A percentile compares a stretch with the other conserved stretches of the same genome.
phyloP scores from a whole-genome alignment of 2,797 vertebrate species.

The Chaunax sp. region DNA sequence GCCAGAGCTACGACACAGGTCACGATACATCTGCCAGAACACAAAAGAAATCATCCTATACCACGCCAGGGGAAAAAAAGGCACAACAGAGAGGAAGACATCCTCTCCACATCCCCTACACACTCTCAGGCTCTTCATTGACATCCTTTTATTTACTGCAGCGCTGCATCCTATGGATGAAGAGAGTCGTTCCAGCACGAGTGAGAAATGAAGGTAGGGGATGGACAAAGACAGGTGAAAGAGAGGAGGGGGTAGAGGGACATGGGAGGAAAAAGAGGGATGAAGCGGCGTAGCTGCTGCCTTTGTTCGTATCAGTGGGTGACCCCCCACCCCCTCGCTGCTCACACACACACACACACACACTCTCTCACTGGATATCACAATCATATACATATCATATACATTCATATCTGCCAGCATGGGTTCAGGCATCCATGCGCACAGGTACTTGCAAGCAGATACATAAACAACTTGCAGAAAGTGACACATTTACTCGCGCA shows the following conservation, averaged over 20 bases:
- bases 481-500: slow-evolving; percentile 23
- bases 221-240: slow-evolving; percentile 8
- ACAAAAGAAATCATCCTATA: slow-evolving; percentile 10
- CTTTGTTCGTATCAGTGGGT: slow-evolving; percentile 63
- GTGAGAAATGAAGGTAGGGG: slow-evolving; percentile 7
- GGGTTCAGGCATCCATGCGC: slow-evolving; percentile 11
- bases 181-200: slow-evolving; percentile 20
- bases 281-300: slow-evolving; percentile 38
- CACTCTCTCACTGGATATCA: slow-evolving; percentile 11
- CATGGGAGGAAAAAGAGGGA: slow-evolving; percentile 1
- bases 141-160: slow-evolving; percentile 48
- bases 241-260: background rate
- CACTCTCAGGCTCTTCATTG: slow-evolving; percentile 34
- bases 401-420: slow-evolving; percentile 3
- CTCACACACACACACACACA: no score
- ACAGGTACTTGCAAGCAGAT: slow-evolving; percentile 15
- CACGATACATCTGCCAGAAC: background rate
- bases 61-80: slow-evolving; percentile 1
- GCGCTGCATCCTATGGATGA: slow-evolving; percentile 23
- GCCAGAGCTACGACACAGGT: background rate
- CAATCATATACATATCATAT: slow-evolving; percentile 14
- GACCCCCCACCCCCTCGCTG: slow-evolving; percentile 30
- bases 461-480: slow-evolving; percentile 47
- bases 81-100: slow-evolving; percentile 13
- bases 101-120: slow-evolving; percentile 37